Conservation (phyloP, 2,113 vertebrate species). For the Aix galericulata region DNA sequence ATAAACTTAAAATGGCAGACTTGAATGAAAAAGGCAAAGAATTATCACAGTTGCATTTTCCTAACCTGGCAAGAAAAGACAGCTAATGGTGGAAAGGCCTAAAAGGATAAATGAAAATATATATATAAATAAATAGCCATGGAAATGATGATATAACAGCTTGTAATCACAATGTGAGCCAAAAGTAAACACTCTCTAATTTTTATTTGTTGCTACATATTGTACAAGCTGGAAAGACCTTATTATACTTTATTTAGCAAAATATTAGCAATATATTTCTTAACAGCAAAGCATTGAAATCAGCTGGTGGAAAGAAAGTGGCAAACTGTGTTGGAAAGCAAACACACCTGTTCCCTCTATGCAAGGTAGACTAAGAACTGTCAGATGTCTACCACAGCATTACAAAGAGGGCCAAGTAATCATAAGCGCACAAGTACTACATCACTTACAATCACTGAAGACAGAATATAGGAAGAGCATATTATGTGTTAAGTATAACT, state of each 20-base stretch:
- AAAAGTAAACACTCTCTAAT: not conserved
- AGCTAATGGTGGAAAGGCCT: not conserved
- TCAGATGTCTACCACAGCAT: too few species aligned
- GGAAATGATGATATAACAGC: not conserved
- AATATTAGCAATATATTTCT: not conserved
- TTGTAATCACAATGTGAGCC: not conserved
- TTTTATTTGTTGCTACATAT: not conserved
- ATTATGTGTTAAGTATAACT: not conserved
- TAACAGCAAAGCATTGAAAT: not conserved
- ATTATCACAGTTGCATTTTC: not conserved
- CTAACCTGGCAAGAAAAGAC: not conserved
- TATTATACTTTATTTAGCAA: not conserved
- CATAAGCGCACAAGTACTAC: not conserved
- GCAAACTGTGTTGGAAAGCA: not conserved
- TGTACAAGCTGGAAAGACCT: not conserved
- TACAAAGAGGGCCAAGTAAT: not conserved
- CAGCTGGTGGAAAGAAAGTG: not conserved
- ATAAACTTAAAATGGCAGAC: not conserved
- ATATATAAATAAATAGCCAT: not conserved
- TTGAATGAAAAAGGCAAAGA: not conserved
- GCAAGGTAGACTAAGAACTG: not conserved
- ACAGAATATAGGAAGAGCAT: not conserved
- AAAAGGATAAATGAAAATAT: not conserved
- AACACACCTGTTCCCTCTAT: not conserved
- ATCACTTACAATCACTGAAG: not conserved